Base-by-base conservation (phyloP, 1,140 invertebrate species). In the Lineus longissimus region DNA sequence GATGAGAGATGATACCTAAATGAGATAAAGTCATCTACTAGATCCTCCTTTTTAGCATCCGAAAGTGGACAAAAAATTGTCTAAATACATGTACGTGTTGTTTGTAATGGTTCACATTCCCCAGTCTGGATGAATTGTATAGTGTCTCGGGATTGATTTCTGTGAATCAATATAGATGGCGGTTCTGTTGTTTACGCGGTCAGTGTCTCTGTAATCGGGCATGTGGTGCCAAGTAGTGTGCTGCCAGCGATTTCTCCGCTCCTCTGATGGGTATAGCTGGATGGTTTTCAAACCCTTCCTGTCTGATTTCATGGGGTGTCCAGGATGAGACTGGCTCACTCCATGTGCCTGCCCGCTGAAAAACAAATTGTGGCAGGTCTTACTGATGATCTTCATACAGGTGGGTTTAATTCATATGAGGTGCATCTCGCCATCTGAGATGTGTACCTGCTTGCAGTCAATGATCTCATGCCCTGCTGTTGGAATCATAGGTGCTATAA, bases 191-290 rank as follows among this genome's bases (percentile, higher is more conserved):
- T 59, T 63, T 2, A 74, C 76, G 7, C 57, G 63, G 56, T 73
- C 62, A 27, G 64, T 55, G 30, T 72, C 64, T 30, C 27, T 63
- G 63, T 76, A 76, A 36, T 71, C 64, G n/a, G 73, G 71, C 27
- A 76, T 64, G 47, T 77, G 75, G 64, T 77, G 75, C 75, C 75
- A 77, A 6, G 75, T 77, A 54, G 75, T 74, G 57, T 76, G 68
- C 71, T 73, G 72, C 73, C 73, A 76, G 23, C 71, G 69, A n/a
- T 73, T 70, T 19, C 64, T 60, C 0, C 75, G 69, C 22, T 72
- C 72, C 17, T 68, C 47, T 1, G 73, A 69, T 1, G 73, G 68
- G 40, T 74, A 69, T 15, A 76, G 64, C 13, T 70, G 66, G 27
- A 77, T 54, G 64, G 72, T 64, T 22, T 70, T 66, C 15, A 73